Evolutionary conservation across 2,797 vertebrate species (phyloP).

Genomic region (Sebastes nivosus): DNA sequence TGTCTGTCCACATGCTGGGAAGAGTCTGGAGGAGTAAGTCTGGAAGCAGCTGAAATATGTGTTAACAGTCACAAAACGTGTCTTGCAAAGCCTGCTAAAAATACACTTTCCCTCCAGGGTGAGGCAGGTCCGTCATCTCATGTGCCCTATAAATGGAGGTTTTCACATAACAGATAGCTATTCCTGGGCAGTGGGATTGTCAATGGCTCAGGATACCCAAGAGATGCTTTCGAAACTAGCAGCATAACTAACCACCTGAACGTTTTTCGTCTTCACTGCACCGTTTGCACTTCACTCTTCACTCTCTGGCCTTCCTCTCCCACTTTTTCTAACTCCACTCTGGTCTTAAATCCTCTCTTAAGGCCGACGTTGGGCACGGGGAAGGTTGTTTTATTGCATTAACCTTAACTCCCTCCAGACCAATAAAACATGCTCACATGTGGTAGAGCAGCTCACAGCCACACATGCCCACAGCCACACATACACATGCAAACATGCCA

Average conservation of each 20-base stretch:
- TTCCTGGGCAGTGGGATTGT: constrained; percentile 17
- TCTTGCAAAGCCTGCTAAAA: constrained; percentile 55
- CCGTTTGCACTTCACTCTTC: constrained; percentile 19
- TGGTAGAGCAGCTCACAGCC: constrained; percentile 58
- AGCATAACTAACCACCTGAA: constrained; percentile 23
- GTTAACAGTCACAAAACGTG: constrained; percentile 58
- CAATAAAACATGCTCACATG: constrained; percentile 77
- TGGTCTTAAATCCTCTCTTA: constrained; percentile 58
- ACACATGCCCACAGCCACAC: constrained; percentile 45
- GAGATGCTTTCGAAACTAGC: constrained; percentile 14
- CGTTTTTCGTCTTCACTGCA: constrained; percentile 25
- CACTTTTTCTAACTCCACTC: constrained; percentile 24
- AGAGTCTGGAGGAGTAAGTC: constrained; percentile 40
- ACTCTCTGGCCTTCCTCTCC: constrained; percentile 7
- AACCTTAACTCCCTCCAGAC: constrained; percentile 72
- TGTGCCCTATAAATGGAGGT: constrained; percentile 39
- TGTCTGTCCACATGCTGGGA: constrained; percentile 41
- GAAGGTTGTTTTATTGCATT: constrained; percentile 77
- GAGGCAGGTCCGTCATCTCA: constrained; percentile 40
- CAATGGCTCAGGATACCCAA: neutral
- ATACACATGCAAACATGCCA: constrained; percentile 35
- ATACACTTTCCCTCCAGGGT: constrained; percentile 37
- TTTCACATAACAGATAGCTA: constrained; percentile 34
- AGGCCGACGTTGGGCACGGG: constrained; percentile 63
- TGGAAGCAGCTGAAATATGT: constrained; percentile 69